Evolutionary conservation across 2,113 vertebrate genomes (phyloP).

Genomic region (Ptilonorhynchus violaceus): DNA sequence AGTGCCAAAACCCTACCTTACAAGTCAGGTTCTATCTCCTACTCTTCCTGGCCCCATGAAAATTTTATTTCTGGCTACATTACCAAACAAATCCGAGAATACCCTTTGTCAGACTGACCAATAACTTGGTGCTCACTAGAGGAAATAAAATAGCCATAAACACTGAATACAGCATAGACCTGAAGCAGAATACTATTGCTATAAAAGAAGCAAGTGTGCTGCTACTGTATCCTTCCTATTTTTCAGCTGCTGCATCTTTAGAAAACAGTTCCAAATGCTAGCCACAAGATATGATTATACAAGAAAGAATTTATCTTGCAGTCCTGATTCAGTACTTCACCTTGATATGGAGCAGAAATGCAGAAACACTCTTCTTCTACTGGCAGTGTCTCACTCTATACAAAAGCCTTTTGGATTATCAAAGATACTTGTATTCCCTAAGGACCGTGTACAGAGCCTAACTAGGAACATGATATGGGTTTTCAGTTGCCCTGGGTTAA

Average conservation of each 20-base stretch:
- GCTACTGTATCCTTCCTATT: neutral
- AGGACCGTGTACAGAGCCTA: neutral
- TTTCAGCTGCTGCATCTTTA: neutral
- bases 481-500: neutral
- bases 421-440: neutral
- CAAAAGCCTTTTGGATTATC: neutral
- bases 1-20: neutral
- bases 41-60: neutral
- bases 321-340: neutral
- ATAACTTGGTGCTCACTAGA: accelerated
- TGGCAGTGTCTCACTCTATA: neutral
- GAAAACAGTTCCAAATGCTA: neutral
- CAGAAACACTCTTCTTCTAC: neutral
- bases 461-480: neutral
- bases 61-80: neutral
- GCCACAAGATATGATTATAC: neutral
- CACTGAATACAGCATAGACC: neutral
- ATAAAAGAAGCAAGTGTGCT: neutral
- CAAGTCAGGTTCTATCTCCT: neutral
- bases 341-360: neutral
- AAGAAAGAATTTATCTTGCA: neutral
- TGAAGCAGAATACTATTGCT: neutral
- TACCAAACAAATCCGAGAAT: neutral
- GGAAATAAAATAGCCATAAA: neutral
- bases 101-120: neutral